Evolutionary conservation across 2,113 vertebrate genomes (phyloP).

Genomic region (Pantherophis guttatus): DNA sequence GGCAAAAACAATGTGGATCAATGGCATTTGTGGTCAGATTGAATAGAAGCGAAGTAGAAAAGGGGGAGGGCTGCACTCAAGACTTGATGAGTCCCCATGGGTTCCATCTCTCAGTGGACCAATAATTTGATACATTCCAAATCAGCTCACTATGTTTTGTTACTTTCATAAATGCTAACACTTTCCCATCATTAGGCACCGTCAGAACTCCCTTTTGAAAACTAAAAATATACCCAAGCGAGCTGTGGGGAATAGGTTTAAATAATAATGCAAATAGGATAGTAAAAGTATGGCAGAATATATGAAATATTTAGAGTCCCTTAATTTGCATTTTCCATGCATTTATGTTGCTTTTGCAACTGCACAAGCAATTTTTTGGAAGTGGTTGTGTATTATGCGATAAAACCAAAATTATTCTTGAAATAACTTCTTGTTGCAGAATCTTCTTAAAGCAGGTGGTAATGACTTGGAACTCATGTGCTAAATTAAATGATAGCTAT

Average conservation of each 20-base stretch:
- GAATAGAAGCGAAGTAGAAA: background rate
- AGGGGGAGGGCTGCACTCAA: background rate
- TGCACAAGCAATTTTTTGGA: conserved; percentile 8
- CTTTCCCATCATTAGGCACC: background rate
- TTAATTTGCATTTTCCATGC: conserved; percentile 31
- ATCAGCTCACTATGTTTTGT: background rate
- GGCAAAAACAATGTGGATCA: background rate
- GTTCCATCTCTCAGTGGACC: no score
- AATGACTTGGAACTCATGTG: rapidly evolving
- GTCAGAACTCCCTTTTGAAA: conserved; percentile 1
- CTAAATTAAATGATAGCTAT: conserved; percentile 7
- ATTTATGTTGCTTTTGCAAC: conserved; percentile 16
- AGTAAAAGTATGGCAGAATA: conserved; percentile 18
- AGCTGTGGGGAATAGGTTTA: background rate
- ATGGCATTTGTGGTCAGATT: background rate
- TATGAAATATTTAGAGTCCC: conserved; percentile 24
- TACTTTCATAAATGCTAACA: background rate
- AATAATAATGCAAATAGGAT: conserved; percentile 23
- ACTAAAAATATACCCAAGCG: conserved; percentile 15
- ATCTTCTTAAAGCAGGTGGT: conserved; percentile 9
- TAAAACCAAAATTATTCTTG: conserved; percentile 24
- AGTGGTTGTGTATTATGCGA: background rate
- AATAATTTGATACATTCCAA: background rate
- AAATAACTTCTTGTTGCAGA: conserved; percentile 2
- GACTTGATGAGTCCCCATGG: background rate